Evolutionary conservation across 2,797 vertebrate species (phyloP), one percentile per base, ranked within the genome.

Genomic region (Anguilla megastoma): DNA sequence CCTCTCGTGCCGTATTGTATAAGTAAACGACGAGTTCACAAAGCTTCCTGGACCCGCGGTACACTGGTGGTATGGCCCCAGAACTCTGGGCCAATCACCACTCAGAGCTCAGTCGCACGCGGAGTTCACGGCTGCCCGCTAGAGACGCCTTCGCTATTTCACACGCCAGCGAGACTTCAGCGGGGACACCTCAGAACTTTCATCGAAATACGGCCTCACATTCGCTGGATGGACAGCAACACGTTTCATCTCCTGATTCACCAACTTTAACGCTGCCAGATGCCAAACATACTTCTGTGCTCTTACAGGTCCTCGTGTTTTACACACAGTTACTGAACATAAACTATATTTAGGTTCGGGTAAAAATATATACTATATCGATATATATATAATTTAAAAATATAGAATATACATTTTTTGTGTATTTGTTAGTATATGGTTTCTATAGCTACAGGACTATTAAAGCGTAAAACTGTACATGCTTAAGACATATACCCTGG

Each of bases 131-230:
- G 27, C 5, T 18, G 30, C 18, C 84, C 85, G 56, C 33, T 18
- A 88, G 24, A 18, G 36, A 76, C 50, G 5, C 66, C 36, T 10
- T n/a, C 63, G 50, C 85, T 71, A 84, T 89, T 69, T 86, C 69
- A 18, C 85, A 86, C 21, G n/a, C 85, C 14, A 10, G 45, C 54
- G 84, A 88, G 54, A 86, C 41, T 69, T 45, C 56, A 27, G 7
- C 56, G n/a, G 8, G 9, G 45, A 86, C 86, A 21, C 88, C 86
- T 84, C 71, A 85, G n/a, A 88, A 10, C 24, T 85, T 89, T 86
- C 10, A 79, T 88, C 87, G 41, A 80, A 93, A 93, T 91, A 88
- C 88, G 0, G 89, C 87, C 36, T 48, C 36, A 45, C 41, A 88
- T 88, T 79, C 87, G 85, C 27, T 82, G 45, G 14, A 56, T 45